phyloP scores from a whole-genome alignment of 2,888 invertebrate genomes.

The Tachina fera region DNA sequence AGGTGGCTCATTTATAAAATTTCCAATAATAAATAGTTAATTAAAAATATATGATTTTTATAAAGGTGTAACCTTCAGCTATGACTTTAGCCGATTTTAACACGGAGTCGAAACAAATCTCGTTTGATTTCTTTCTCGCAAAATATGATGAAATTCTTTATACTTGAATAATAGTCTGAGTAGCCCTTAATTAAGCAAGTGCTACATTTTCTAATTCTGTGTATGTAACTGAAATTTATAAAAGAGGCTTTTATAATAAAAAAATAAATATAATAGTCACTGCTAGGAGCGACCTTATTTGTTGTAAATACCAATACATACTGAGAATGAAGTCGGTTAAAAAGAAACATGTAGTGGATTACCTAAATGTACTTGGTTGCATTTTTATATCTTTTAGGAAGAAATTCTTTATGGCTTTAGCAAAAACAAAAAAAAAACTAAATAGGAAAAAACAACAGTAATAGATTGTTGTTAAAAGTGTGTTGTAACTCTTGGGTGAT shows the following conservation, averaged over 20 bases:
- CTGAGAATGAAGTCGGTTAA: no score
- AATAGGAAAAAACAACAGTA: slow-evolving; percentile 23
- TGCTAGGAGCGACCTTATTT: background rate
- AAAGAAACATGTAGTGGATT: slow-evolving; percentile 30
- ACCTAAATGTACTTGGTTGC: slow-evolving; percentile 28
- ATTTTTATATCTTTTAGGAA: slow-evolving; percentile 48
- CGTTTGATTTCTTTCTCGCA: no score
- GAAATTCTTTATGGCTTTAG: slow-evolving; percentile 63
- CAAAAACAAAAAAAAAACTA: slow-evolving; percentile 45
- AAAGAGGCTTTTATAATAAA: no score
- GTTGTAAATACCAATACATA: background rate
- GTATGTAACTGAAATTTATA: no score
- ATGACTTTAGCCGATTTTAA: no score
- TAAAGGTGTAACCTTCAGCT: no score
- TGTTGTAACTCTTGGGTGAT: background rate
- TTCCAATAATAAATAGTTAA: background rate
- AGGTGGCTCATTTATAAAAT: background rate
- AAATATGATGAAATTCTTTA: no score
- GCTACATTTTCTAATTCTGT: no score
- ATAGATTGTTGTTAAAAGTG: slow-evolving; percentile 19
- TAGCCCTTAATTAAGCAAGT: no score
- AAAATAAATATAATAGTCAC: no score
- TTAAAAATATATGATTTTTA: background rate
- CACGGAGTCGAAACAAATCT: no score
- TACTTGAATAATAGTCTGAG: no score